Evolutionary conservation across 2,797 vertebrate species (phyloP), one percentile per base, ranked within the genome.

Genomic region (Semaprochilodus insignis): DNA sequence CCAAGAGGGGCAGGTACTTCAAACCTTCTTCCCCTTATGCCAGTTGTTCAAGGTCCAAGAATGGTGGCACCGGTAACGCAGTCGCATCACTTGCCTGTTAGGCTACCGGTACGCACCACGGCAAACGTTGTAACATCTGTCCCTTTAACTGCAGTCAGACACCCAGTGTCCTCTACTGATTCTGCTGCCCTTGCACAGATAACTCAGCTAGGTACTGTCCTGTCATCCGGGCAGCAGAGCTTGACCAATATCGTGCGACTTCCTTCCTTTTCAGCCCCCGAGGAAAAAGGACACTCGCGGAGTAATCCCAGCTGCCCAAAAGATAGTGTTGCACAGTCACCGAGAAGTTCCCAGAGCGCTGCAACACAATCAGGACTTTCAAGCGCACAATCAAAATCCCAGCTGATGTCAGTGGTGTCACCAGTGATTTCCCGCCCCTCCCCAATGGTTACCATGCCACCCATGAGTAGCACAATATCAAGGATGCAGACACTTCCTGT

Each of bases 401-500:
- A 85, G 3, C 60, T 77, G 16, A 59, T 88, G 27, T 69, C 87
- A 15, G 57, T 83, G 6, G 15, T 90, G 72, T 90, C 91, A 52
- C 62, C 86, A 63, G 85, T 87, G n/a, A 79, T 91, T 40, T 85
- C 86, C 16, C 92, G 90, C 82, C 85, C 89, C 23, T 72, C 91
- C 21, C 89, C 93, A 23, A 90, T 91, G 57, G 87, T 91, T 34
- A 87, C 91, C 4, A 89, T 91, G 40, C 90, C 92, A 48, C 89
- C 92, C 19, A 89, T 91, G 73, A 79, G 88, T 21, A 92, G 83
- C 66, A 63, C 86, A 15, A 73, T 87, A 16, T 91, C 92, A 16
- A 91, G 92, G 85, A 90, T 91, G 74, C 92, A 93, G 85, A 89
- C 91, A 14, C 82, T 95, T 60, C 93, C 93, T 2, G 77, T 94